Percentiles rank a stretch among this genome's conserved stretches.
These are phyloP conservation scores for Spheniscus humboldti DNA, from an alignment of 2,797 vertebrate species.

Conservation along the genomic window DNA sequence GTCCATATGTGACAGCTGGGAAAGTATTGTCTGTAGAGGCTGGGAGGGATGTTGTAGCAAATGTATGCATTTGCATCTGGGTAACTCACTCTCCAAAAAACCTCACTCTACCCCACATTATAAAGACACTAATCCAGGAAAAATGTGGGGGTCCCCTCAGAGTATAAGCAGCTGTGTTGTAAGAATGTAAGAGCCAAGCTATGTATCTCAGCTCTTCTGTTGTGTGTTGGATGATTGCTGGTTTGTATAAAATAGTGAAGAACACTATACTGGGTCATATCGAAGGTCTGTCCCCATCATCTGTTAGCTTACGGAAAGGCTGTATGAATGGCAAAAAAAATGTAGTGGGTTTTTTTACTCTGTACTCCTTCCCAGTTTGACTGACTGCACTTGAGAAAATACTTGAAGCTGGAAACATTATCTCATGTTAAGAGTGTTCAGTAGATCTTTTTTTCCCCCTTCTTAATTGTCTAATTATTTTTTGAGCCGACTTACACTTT, in stretches of 20 bases:
- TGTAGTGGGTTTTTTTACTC: not conserved
- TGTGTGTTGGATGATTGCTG: not conserved
- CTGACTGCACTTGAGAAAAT: not conserved
- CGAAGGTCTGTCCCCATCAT: not conserved
- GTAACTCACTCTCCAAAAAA: not conserved
- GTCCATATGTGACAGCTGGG: not conserved
- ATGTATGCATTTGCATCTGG: not conserved
- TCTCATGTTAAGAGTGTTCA: not conserved
- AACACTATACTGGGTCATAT: not conserved
- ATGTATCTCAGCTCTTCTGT: not conserved
- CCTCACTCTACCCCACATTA: not conserved
- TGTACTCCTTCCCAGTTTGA: not conserved
- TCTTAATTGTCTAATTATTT: not conserved
- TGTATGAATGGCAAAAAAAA: not conserved
- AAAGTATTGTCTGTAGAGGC: not conserved
- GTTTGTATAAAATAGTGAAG: not conserved
- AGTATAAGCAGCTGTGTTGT: not conserved
- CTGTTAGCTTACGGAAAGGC: not conserved
- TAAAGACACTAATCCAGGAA: not conserved
- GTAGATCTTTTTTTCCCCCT: not conserved
- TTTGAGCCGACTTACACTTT: not conserved
- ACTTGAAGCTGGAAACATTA: not conserved
- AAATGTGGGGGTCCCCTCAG: not conserved
- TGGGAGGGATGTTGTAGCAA: not conserved
- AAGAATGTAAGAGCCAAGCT: not conserved